These are phyloP conservation scores for Pammene fasciana DNA, from an alignment of 2,888 invertebrate genomes.

Conservation along the genomic window DNA sequence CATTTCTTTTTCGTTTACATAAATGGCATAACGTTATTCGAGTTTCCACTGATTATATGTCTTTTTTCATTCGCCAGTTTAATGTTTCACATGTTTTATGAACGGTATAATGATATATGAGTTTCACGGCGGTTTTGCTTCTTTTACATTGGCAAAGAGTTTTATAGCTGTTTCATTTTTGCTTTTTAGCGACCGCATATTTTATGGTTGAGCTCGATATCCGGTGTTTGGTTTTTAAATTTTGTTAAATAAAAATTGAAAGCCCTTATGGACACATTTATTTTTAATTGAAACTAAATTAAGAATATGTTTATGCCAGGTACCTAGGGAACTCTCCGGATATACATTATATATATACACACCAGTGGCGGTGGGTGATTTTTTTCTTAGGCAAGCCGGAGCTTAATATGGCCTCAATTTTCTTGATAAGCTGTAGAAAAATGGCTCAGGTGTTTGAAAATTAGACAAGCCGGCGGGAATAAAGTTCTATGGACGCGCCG, in stretches of 20 bases:
- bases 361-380: too few relatives aligned
- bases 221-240: slow-evolving; percentile 12
- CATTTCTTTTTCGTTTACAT: not conserved
- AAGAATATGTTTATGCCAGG: too few relatives aligned
- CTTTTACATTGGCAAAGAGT: not conserved
- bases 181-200: slow-evolving; percentile 16
- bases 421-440: too few relatives aligned
- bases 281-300: too few relatives aligned
- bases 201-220: slow-evolving; percentile 17
- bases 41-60: not conserved
- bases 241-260: not conserved
- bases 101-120: not conserved
- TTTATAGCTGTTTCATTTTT: slow-evolving; percentile 1
- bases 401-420: too few relatives aligned
- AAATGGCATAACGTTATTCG: not conserved
- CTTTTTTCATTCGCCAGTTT: not conserved
- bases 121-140: not conserved
- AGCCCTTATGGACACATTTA: not conserved
- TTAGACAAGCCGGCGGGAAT: too few relatives aligned
- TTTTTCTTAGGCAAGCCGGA: too few relatives aligned
- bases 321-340: too few relatives aligned
- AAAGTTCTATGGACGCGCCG: too few relatives aligned
- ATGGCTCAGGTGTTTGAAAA: too few relatives aligned
- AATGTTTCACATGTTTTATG: slow-evolving; percentile 7
- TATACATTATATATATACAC: too few relatives aligned